Evolutionary conservation across 1,140 invertebrate genomes (phyloP).

Genomic region (Achroia grisella): DNA sequence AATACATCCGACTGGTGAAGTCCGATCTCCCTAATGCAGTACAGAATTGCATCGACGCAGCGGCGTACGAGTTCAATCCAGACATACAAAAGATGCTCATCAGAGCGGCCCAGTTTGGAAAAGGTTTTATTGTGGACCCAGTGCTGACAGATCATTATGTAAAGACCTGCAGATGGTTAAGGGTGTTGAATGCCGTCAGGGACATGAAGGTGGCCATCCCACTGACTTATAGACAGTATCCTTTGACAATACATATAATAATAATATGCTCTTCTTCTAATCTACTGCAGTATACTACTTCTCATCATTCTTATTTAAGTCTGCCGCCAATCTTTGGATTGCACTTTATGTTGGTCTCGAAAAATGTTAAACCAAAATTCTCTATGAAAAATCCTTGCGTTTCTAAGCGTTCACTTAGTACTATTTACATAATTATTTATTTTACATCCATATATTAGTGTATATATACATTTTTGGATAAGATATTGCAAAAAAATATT

Average conservation of each 20-base stretch:
- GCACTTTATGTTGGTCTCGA: too few species aligned
- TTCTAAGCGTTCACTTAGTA: too few species aligned
- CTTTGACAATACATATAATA: conserved; percentile 74
- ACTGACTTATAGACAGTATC: conserved; percentile 93
- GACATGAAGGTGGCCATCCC: conserved; percentile 92
- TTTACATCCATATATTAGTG: too few species aligned
- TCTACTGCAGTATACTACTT: too few species aligned
- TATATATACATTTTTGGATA: too few species aligned
- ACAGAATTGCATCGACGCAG: conserved; percentile 92
- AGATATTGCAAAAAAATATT: too few species aligned
- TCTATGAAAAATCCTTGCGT: too few species aligned
- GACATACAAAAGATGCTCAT: conserved; percentile 92
- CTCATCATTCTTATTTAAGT: too few species aligned
- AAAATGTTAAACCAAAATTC: too few species aligned
- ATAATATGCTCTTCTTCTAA: too few species aligned
- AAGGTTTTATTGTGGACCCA: conserved; percentile 88
- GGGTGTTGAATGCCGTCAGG: conserved; percentile 94
- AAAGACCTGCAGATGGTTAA: conserved; percentile 88
- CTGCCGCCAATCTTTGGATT: too few species aligned
- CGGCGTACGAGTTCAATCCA: conserved; percentile 91
- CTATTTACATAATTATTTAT: too few species aligned
- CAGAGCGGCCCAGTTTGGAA: conserved; percentile 94
- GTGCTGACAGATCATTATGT: conserved; percentile 87
- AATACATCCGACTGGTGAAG: conserved; percentile 92
- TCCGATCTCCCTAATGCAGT: conserved; percentile 86